Conservation (phyloP, 2,113 vertebrate species). For the Petrocephalus zakoni region DNA sequence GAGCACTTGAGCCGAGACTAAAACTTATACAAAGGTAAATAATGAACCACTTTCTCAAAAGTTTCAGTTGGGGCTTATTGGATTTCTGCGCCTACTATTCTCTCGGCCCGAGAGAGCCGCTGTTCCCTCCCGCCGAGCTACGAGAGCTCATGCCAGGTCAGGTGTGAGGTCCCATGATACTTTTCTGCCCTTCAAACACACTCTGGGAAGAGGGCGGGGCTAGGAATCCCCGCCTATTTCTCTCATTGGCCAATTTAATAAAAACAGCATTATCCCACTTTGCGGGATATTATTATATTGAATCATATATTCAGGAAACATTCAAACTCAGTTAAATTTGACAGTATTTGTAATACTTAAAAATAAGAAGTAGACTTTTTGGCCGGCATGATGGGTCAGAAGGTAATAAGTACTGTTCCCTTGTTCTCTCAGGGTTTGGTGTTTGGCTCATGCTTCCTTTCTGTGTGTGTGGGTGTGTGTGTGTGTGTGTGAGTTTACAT, state of each 20-base stretch:
- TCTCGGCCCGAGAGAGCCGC: background rate
- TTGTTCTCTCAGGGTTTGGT: background rate
- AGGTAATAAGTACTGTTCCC: background rate
- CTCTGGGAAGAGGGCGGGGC: background rate
- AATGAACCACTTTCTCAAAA: conserved; percentile 6
- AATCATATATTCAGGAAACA: background rate
- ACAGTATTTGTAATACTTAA: background rate
- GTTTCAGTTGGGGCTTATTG: background rate
- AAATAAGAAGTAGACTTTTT: background rate
- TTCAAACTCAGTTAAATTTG: background rate
- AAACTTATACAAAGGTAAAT: conserved; percentile 14
- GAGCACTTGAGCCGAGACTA: background rate
- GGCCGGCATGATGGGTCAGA: background rate
- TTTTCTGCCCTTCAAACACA: background rate
- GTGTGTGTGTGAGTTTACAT: background rate
- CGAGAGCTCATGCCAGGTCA: background rate
- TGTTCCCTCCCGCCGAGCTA: background rate
- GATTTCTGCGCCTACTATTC: background rate
- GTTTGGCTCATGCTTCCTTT: background rate
- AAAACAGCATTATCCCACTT: background rate
- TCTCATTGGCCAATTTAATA: background rate
- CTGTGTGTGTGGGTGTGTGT: background rate
- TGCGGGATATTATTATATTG: background rate
- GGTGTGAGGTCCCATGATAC: background rate
- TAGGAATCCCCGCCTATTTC: background rate